Base-by-base conservation (phyloP, 2,797 vertebrate genomes). In the Bovichtus variegatus region DNA sequence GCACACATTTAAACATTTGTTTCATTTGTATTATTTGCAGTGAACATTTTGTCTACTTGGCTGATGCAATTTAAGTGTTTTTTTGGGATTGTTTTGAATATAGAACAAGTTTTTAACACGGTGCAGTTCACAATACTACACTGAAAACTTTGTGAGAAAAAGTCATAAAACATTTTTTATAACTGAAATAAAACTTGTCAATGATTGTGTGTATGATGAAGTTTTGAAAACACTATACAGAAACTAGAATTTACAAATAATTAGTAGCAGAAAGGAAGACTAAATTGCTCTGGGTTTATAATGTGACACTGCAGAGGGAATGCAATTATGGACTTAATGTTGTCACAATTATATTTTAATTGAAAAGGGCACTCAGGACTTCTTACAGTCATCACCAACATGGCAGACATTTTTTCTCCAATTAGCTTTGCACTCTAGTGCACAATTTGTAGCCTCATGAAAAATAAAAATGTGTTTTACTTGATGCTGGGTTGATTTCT, bases 271-370 rank as follows among this genome's bases (percentile, higher is more conserved):
- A 44, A 69, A 64, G 38, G 18, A 69, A 51, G 27, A 66, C 71
- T 50, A 6, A 62, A 60, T 70, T 70, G 50, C 76, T 47, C 25
- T 31, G 59, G 13, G 57, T 46, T 78, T 21, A 49, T 53, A 41
- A 82, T 81, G 75, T 76, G 64, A 68, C 61, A 18, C 58, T 59
- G 55, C 73, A 67, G 50, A 68, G 50, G 71, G 68, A 54, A 11
- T 40, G 6, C 49, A 34, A 18, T 72, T 50, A 70, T 62, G 21
- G 25, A 36, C 27, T 38, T 25, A 18, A 57, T 73, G 60, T 64
- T 54, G 6, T 80, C 41, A 13, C 84, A 81, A 89, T 93, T 92
- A 82, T 62, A 51, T n/a, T 75, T 78, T 90, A 86, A 92, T 92
- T 88, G 64, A 59, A 84, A 80, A 41, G 23, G 12, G 46, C 78